Evolutionary conservation across 2,797 vertebrate genomes (phyloP).

Genomic region (Smutsia temminckii): DNA sequence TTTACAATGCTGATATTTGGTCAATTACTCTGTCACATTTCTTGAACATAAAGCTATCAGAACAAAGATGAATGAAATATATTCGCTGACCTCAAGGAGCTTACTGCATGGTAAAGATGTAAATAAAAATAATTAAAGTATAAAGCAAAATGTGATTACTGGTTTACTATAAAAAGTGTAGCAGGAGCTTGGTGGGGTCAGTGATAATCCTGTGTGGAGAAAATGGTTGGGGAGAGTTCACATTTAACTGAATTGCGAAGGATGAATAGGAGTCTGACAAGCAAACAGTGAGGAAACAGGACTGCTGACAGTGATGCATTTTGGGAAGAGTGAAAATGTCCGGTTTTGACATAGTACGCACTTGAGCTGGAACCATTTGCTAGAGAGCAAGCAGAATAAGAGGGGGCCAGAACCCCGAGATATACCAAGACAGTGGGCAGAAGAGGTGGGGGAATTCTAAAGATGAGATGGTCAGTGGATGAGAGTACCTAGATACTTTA

Average conservation of each 20-base stretch:
- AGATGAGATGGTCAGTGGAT: neutral
- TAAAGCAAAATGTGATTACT: neutral
- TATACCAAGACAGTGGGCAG: neutral
- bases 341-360: neutral
- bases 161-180: neutral
- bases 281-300: neutral
- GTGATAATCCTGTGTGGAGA: neutral
- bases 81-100: neutral
- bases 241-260: neutral
- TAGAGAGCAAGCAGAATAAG: neutral
- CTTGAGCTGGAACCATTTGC: neutral
- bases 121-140: neutral
- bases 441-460: neutral
- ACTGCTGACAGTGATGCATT: neutral
- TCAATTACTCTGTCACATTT: neutral
- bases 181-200: neutral
- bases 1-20: constrained; percentile 18
- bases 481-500: neutral
- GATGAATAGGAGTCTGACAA: neutral
- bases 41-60: neutral
- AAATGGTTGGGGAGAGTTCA: neutral
- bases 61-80: neutral
- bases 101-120: neutral
- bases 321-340: neutral
- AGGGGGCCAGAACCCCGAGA: neutral